These are phyloP conservation scores for Diplolepis rosae DNA, from an alignment of 2,888 invertebrate species.

Conservation along the genomic window DNA sequence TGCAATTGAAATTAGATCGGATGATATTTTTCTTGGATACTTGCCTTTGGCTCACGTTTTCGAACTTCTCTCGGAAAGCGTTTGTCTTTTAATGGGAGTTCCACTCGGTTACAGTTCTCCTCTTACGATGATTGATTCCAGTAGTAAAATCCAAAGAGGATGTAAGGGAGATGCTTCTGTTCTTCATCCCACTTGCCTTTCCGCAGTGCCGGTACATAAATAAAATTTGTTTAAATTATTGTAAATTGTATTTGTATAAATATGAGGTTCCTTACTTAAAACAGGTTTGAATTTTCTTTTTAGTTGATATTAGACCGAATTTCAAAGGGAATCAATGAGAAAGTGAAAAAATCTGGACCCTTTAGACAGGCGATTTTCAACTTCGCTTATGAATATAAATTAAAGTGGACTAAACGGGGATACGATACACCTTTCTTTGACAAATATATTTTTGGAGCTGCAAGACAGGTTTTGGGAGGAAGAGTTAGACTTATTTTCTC, in stretches of 20 bases:
- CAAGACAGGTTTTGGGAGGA: conserved; percentile 89
- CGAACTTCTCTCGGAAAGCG: conserved; percentile 93
- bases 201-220: conserved; percentile 91
- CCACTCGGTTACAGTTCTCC: conserved; percentile 98
- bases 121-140: conserved; percentile 91
- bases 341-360: conserved; percentile 87
- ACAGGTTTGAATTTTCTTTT: conserved; percentile 34
- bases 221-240: conserved; percentile 7
- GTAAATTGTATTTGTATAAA: background rate
- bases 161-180: conserved; percentile 95
- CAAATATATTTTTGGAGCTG: conserved; percentile 76
- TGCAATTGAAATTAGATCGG: conserved; percentile 81
- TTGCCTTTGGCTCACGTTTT: conserved; percentile 98
- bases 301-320: conserved; percentile 97
- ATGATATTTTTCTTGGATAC: conserved; percentile 94
- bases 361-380: conserved; percentile 91
- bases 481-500: conserved; percentile 89
- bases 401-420: conserved; percentile 87
- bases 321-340: conserved; percentile 97
- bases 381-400: conserved; percentile 96
- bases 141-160: conserved; percentile 96
- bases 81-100: conserved; percentile 89
- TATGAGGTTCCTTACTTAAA: background rate
- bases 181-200: conserved; percentile 94
- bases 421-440: conserved; percentile 87